Evolutionary conservation across 2,888 invertebrate species (phyloP).

Genomic region (Petrolisthes manimaculis): DNA sequence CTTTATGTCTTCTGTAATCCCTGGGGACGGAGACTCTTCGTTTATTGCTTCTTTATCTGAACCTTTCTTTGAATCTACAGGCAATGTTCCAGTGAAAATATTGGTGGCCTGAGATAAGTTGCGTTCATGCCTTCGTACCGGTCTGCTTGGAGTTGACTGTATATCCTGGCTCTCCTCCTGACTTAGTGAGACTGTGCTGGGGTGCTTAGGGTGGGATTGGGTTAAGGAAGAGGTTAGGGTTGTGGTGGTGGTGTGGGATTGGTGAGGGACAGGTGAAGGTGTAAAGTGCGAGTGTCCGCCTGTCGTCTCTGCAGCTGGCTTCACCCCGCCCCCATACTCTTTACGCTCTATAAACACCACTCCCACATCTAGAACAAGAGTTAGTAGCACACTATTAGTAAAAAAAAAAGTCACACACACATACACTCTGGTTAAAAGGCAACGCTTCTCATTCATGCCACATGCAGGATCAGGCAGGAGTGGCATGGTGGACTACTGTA

Average conservation of each 20-base stretch:
- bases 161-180: slow-evolving; percentile 39
- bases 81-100: slow-evolving; percentile 57
- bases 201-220: slow-evolving; percentile 34
- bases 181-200: slow-evolving; percentile 34
- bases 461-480: slow-evolving; percentile 33
- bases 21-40: slow-evolving; percentile 30
- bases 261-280: slow-evolving; percentile 53
- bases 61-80: slow-evolving; percentile 33
- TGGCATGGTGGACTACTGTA: not conserved
- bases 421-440: slow-evolving; percentile 36
- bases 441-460: slow-evolving; percentile 50
- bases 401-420: slow-evolving; percentile 49
- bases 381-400: slow-evolving; percentile 66
- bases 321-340: slow-evolving; percentile 66
- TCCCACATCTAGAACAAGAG: slow-evolving; percentile 66
- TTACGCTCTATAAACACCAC: slow-evolving; percentile 66
- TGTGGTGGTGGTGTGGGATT: slow-evolving; percentile 33
- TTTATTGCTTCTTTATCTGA: slow-evolving; percentile 40
- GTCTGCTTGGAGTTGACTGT: slow-evolving; percentile 33
- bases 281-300: slow-evolving; percentile 63
- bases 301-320: slow-evolving; percentile 65
- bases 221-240: slow-evolving; percentile 42
- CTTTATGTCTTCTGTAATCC: slow-evolving; percentile 53
- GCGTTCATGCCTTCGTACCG: slow-evolving; percentile 61
- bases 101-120: slow-evolving; percentile 63